Conservation (phyloP, 2,797 vertebrate species). For the Pseudochirops corinnae region DNA sequence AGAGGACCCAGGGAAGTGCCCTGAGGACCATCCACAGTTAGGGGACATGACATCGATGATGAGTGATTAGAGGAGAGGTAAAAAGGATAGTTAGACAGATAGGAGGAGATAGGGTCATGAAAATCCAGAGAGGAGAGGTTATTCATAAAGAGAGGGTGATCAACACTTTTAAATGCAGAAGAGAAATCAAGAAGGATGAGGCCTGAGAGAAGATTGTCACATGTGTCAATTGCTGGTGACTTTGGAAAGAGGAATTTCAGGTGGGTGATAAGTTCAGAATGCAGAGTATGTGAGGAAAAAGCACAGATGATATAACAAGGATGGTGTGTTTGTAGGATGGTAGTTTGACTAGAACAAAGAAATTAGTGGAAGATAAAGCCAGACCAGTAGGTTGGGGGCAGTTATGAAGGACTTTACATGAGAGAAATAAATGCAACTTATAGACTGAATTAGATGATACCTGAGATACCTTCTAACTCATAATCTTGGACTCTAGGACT, state of each 20-base stretch:
- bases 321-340: neutral
- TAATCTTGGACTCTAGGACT: neutral
- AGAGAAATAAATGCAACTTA: neutral
- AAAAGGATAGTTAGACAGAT: neutral
- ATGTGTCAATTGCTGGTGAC: neutral
- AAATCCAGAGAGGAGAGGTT: neutral
- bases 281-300: neutral
- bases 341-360: neutral
- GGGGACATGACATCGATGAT: neutral
- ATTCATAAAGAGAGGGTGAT: neutral
- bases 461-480: neutral
- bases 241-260: neutral
- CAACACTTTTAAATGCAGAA: neutral
- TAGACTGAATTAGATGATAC: neutral
- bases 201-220: too few relatives aligned
- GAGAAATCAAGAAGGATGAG: neutral
- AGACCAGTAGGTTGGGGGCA: neutral
- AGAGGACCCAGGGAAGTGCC: neutral
- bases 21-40: neutral
- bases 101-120: neutral
- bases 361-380: neutral
- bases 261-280: neutral
- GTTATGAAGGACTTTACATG: neutral
- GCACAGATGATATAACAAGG: neutral
- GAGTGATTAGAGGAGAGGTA: neutral